Evolutionary conservation across 2,113 vertebrate species (phyloP).

Genomic region (Edolisoma coerulescens): DNA sequence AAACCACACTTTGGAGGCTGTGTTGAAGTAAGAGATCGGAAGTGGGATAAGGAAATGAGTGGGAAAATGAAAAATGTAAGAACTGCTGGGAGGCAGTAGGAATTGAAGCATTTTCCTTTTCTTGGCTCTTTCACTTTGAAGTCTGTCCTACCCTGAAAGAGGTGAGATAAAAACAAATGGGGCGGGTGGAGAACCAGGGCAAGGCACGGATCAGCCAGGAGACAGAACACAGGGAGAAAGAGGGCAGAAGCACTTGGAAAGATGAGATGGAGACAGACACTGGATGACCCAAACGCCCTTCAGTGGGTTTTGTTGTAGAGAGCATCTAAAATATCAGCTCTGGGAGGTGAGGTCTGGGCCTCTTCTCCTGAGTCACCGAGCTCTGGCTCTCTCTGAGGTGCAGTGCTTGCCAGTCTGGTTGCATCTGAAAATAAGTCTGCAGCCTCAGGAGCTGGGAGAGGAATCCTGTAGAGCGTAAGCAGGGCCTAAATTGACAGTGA

Average conservation of each 20-base stretch:
- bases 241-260: background rate
- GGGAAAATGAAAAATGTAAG: background rate
- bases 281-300: background rate
- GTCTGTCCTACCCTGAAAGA: background rate
- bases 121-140: background rate
- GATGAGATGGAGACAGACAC: background rate
- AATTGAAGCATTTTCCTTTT: background rate
- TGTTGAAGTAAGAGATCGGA: background rate
- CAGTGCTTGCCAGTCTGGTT: background rate
- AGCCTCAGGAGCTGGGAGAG: background rate
- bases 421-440: background rate
- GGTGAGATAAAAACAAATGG: background rate
- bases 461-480: background rate
- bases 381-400: background rate
- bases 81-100: background rate
- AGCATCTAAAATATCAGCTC: background rate
- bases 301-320: background rate
- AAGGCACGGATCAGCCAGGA: background rate
- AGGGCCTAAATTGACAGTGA: background rate
- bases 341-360: background rate
- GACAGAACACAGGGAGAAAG: background rate
- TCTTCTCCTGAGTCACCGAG: background rate
- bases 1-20: background rate
- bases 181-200: background rate
- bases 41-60: conserved; percentile 18